Percentiles rank a stretch among this genome's conserved stretches.
These are phyloP conservation scores for Anguilla anguilla DNA, from an alignment of 2,797 vertebrate species.

Conservation along the genomic window DNA sequence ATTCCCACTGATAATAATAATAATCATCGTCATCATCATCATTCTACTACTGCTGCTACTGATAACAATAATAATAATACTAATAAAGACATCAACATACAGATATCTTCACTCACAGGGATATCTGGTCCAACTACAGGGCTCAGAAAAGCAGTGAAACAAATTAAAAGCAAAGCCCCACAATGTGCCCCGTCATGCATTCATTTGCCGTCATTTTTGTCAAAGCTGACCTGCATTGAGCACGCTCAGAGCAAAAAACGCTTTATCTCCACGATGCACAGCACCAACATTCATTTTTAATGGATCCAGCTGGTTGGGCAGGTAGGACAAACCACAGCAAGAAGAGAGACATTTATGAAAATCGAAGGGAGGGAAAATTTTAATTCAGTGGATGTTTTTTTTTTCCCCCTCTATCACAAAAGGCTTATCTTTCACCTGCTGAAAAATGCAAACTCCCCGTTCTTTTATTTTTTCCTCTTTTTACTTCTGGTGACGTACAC, in stretches of 20 bases:
- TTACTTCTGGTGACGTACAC: neutral
- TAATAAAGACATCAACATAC: too few relatives aligned
- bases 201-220: neutral
- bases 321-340: conserved; percentile 8
- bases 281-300: neutral
- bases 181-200: neutral
- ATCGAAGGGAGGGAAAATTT: neutral
- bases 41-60: too few relatives aligned
- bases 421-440: neutral
- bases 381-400: neutral
- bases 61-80: too few relatives aligned
- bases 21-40: too few relatives aligned
- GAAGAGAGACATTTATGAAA: neutral
- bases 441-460: neutral
- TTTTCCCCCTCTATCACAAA: neutral
- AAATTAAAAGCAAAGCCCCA: conserved; percentile 1
- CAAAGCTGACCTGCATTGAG: neutral
- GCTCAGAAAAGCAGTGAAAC: neutral
- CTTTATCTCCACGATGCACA: neutral
- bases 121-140: neutral
- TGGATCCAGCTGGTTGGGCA: conserved; percentile 4
- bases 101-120: neutral
- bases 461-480: neutral
- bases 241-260: neutral
- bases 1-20: neutral